Percentiles rank a stretch among this genome's conserved stretches.
These are phyloP conservation scores for Auanema freiburgensis DNA, from an alignment of 2,888 invertebrate genomes.

Conservation along the genomic window DNA sequence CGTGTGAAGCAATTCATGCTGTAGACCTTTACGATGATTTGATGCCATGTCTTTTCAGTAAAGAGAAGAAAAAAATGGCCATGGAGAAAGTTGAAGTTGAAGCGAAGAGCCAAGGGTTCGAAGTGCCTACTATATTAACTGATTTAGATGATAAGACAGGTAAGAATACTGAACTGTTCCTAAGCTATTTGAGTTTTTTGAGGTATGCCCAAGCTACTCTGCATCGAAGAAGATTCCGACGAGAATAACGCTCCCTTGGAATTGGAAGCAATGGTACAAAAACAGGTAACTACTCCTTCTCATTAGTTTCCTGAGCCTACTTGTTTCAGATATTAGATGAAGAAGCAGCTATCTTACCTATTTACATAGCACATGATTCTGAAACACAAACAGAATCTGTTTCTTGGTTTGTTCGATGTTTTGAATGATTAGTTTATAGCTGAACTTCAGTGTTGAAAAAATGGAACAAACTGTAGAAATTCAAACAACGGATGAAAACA, in stretches of 20 bases:
- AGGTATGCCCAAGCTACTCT: constrained; percentile 57
- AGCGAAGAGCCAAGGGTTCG: constrained; percentile 60
- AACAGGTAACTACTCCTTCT: constrained; percentile 23
- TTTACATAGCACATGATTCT: constrained; percentile 44
- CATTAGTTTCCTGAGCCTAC: neutral
- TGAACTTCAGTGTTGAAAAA: constrained; percentile 48
- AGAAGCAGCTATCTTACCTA: constrained; percentile 29
- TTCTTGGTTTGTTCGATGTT: constrained; percentile 10
- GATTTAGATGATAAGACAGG: constrained; percentile 57
- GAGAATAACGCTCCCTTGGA: constrained; percentile 35
- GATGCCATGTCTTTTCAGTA: constrained; percentile 29
- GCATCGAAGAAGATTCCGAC: constrained; percentile 42
- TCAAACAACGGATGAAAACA: constrained; percentile 28
- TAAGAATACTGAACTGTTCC: neutral
- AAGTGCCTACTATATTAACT: constrained; percentile 59
- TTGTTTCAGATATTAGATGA: constrained; percentile 29
- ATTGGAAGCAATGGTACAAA: constrained; percentile 50
- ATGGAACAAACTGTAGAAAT: constrained; percentile 52
- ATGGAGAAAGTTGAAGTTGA: constrained; percentile 62
- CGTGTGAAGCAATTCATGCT: neutral
- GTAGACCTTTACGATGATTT: neutral
- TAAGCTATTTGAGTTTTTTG: neutral
- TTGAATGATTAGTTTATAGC: neutral
- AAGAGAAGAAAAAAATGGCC: constrained; percentile 55
- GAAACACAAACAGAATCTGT: constrained; percentile 52